Evolutionary conservation across 2,113 vertebrate species (phyloP).

Genomic region (Prunella fulvescens): DNA sequence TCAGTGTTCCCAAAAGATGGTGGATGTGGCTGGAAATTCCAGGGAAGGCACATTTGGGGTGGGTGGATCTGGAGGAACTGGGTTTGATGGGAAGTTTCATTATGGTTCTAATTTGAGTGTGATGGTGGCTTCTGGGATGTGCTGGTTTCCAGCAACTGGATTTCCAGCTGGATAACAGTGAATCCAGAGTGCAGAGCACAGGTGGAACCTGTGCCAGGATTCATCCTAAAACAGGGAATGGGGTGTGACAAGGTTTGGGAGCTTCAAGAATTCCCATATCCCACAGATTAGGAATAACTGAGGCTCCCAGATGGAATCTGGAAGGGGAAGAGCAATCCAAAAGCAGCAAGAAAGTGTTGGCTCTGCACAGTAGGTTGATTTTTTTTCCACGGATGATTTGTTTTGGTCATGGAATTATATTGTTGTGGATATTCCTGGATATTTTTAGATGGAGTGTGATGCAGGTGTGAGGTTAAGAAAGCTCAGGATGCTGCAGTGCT

Average conservation of each 20-base stretch:
- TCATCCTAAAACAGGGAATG: background rate
- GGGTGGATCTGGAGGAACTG: background rate
- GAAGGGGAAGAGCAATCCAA: background rate
- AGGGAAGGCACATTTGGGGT: background rate
- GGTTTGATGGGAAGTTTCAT: background rate
- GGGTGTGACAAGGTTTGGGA: rapidly evolving
- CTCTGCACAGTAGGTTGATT: background rate
- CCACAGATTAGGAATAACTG: background rate
- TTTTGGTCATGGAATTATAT: background rate
- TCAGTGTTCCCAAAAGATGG: background rate
- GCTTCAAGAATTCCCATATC: background rate
- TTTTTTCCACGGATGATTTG: background rate
- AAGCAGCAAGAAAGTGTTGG: background rate
- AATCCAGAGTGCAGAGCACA: background rate
- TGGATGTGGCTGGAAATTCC: rapidly evolving
- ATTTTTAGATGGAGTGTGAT: background rate
- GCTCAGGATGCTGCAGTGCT: background rate
- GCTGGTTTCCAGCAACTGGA: background rate
- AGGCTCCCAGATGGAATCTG: background rate
- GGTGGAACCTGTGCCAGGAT: background rate
- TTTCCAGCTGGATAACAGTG: background rate
- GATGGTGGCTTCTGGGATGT: background rate
- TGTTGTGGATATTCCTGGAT: background rate
- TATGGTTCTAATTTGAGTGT: background rate
- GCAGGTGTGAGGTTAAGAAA: background rate